Evolutionary conservation across 2,113 vertebrate species (phyloP), one percentile per base, ranked within the genome.

Genomic region (Tachuris rubrigastra): DNA sequence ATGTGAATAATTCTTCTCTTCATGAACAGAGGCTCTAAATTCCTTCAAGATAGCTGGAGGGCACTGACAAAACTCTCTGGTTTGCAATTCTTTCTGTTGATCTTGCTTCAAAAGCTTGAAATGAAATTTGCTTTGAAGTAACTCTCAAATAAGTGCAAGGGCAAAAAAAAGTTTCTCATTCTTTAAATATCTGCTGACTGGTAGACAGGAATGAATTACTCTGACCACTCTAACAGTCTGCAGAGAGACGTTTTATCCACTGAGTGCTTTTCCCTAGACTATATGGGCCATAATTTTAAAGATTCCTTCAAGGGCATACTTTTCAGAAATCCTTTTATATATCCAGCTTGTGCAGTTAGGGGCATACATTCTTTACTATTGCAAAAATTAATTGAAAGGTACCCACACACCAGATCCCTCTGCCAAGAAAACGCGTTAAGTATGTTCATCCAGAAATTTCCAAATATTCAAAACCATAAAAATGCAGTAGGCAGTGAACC

Each of bases 41-140:
- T 96, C 85, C 98, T 97, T 98, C 98, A 97, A 99, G 98, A 91
- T 98, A 98, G 80, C 98, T 98, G 95, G 99, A 99, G 22, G 95
- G 98, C 97, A 23, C 96, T 97, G 97, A 98, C 98, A 97, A 99
- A 99, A 98, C 83, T 98, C 98, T 96, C 98, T 94, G 96, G 98
- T 98, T 98, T 99, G 99, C 97, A 99, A 97, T 97, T 99, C 98
- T 97, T 96, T 98, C 92, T 98, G 97, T 97, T 99, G 98, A 87
- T 98, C 98, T 96, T 96, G 97, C 96, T 95, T 98, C 72, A 98
- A 97, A 62, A 95, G 97, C 89, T 98, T 98, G 23, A 98, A 97
- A 84, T 98, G 97, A 41, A 98, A 97, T 39, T 94, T 93, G 72
- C 98, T 98, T 94, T 98, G 97, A 94, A 97, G 93, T 91, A 97